Conservation (phyloP, 37 sponge, comb jelly and placozoan genomes). For the Bolinopsis microptera region DNA sequence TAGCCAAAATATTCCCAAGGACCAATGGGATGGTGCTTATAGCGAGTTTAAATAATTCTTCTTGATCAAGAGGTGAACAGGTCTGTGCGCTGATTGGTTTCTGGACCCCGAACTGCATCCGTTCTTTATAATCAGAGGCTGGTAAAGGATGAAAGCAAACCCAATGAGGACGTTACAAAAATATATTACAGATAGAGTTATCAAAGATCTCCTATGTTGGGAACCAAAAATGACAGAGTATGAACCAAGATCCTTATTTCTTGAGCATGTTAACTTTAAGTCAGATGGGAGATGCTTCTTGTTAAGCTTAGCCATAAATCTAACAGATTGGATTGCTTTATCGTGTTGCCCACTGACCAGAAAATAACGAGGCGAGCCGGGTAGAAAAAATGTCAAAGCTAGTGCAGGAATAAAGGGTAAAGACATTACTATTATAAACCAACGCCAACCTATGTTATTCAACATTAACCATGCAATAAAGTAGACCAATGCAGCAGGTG, state of each 20-base stretch:
- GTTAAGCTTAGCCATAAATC: constrained; percentile 2
- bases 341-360: not conserved
- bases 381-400: not conserved
- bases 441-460: not conserved
- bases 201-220: not conserved
- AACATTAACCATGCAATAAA: not conserved
- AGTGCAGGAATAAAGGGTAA: not conserved
- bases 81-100: too few relatives aligned
- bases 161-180: not conserved
- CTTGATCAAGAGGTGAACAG: too few relatives aligned
- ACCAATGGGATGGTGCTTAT: not conserved
- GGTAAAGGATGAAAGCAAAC: not conserved
- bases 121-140: not conserved
- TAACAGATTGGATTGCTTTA: not conserved
- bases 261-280: not conserved
- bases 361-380: not conserved
- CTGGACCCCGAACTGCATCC: too few relatives aligned
- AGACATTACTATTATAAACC: not conserved
- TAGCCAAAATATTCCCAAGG: not conserved
- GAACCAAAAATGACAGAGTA: not conserved
- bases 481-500: not conserved
- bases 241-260: not conserved
- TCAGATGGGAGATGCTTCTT: not conserved
- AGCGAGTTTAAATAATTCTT: too few relatives aligned
- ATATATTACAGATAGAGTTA: not conserved